Evolutionary conservation across 2,113 vertebrate genomes (phyloP).

Genomic region (Semicossyphus pulcher): DNA sequence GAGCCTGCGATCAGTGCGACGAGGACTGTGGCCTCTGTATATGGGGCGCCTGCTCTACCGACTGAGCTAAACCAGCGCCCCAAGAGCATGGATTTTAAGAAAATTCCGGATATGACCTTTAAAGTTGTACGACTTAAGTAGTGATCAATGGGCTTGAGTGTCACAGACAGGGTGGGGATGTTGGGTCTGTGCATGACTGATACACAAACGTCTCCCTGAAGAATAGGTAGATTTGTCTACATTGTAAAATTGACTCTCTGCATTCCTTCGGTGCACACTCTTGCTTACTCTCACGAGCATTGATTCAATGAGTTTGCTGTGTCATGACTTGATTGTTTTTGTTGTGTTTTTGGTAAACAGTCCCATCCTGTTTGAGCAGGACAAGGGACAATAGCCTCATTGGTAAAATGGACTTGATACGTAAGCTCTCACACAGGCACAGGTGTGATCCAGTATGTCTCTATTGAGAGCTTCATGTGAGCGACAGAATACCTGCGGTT

Average conservation of each 20-base stretch:
- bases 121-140: neutral
- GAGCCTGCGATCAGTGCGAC: too few relatives aligned
- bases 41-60: too few relatives aligned
- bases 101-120: neutral
- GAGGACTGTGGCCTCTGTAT: too few relatives aligned
- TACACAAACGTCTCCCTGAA: neutral
- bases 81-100: too few relatives aligned
- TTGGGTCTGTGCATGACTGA: neutral
- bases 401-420: slow-evolving; percentile 8
- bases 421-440: slow-evolving; percentile 21
- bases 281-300: neutral
- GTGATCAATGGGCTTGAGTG: neutral
- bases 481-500: neutral
- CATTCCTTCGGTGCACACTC: neutral
- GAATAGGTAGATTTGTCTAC: neutral
- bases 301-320: neutral
- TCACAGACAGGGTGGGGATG: neutral
- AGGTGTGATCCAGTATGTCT: slow-evolving; percentile 13
- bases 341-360: slow-evolving; percentile 18
- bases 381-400: slow-evolving; percentile 56
- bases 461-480: neutral
- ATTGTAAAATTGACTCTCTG: neutral
- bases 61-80: too few relatives aligned
- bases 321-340: slow-evolving; percentile 1
- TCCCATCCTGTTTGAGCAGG: slow-evolving; percentile 26